Evolutionary conservation across 2,113 vertebrate species (phyloP), one percentile per base, ranked within the genome.

Genomic region (Austrofundulus limnaeus): DNA sequence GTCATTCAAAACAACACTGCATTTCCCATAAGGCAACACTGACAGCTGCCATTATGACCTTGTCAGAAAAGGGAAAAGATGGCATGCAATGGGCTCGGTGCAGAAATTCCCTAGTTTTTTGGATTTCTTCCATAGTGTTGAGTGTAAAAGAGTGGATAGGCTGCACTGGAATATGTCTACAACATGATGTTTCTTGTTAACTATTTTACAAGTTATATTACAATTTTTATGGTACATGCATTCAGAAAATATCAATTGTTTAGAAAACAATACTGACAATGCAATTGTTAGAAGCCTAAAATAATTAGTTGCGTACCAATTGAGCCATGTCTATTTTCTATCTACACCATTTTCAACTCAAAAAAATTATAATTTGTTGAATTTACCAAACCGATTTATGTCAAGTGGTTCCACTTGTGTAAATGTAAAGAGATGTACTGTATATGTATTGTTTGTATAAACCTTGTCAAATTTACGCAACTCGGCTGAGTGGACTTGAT

Each of bases 41-140:
- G 86, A 87, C 85, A 90, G 79, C 61, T 76, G 65, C 77, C 61
- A 66, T 84, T 76, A 84, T 61, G 81, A 86, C 77, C 64, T 80
- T 83, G 80, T 83, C 85, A 84, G 55, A 13, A 24, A 19, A 60
- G 54, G 70, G 81, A 84, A 84, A 78, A 72, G 54, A 48, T 41
- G n/a, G 54, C 39, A 42, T 31, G 52, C 47, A 13, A 45, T 41
- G 50, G 48, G 58, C 58, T 48, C 49, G 15, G 65, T 34, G 15
- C 60, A 66, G 25, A 49, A 55, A 67, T 51, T 45, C 75, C 24
- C 53, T 20, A 55, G 16, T 55, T 70, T 72, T 45, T 46, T 74
- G 45, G 20, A 75, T 45, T 11, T 11, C 45, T 57, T 13, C 63
- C 41, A 60, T 47, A 34, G 31, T 34, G 31, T 34, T 2, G 31